These are phyloP conservation scores for Latrodectus hesperus DNA, from an alignment of 2,888 invertebrate genomes.

Conservation along the genomic window DNA sequence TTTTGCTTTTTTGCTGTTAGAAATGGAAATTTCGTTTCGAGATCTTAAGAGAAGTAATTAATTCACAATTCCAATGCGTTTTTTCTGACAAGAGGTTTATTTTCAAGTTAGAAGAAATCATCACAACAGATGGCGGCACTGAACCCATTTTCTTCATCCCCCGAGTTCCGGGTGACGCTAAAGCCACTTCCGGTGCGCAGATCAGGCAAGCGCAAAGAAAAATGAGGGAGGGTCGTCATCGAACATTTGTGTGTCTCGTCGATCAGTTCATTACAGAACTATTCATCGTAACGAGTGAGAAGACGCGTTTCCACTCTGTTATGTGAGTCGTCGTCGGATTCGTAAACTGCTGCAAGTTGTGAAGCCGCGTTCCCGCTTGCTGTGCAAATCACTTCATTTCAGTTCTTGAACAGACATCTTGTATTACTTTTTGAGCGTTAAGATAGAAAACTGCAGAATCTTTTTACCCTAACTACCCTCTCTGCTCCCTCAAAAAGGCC, in stretches of 20 bases:
- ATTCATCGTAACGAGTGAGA: constrained; percentile 56
- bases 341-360: constrained; percentile 29
- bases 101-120: background rate
- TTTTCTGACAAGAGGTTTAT: background rate
- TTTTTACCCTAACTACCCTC: constrained; percentile 22
- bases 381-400: constrained; percentile 6
- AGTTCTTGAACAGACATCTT: constrained; percentile 33
- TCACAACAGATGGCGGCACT: constrained; percentile 58
- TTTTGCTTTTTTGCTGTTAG: too few relatives aligned
- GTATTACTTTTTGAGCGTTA: constrained; percentile 11
- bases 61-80: too few relatives aligned
- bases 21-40: too few relatives aligned
- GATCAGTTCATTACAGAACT: constrained; percentile 67
- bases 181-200: constrained; percentile 65
- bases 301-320: constrained; percentile 45
- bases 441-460: constrained; percentile 7
- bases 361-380: constrained; percentile 26
- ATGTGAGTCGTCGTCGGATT: constrained; percentile 40
- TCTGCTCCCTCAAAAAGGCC: constrained; percentile 28
- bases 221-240: constrained; percentile 62
- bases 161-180: constrained; percentile 67
- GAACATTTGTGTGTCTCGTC: constrained; percentile 62
- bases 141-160: background rate
- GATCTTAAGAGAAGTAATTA: too few relatives aligned
- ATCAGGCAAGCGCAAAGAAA: constrained; percentile 63